Evolutionary conservation across 2,797 vertebrate genomes (phyloP), one percentile per base, ranked within the genome.

Genomic region (Phrynocephalus guinanensis): DNA sequence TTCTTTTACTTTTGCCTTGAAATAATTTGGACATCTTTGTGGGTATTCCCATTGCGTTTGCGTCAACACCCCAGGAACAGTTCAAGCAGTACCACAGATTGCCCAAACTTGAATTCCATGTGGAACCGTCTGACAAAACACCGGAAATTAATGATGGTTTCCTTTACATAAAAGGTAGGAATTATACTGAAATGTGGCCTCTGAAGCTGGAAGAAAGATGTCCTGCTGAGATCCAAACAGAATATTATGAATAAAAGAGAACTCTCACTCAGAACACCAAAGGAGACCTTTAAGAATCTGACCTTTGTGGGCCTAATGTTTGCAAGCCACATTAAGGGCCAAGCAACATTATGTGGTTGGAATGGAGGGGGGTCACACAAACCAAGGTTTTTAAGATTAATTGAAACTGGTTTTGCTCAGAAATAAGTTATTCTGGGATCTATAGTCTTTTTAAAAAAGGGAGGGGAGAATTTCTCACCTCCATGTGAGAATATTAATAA

Each of bases 171-270:
- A 85, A 81, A 16, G 60, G 44, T 24, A 76, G 73, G 22, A 8
- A 2, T 66, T 11, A 6, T 44, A 20, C 18, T n/a, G 7, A 76
- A 76, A n/a, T 38, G n/a, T 33, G 26, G n/a, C 52, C 44, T 26
- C 70, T 84, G 67, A 66, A 63, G 28, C 33, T 33, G 33, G 70
- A 85, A 73, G 70, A 70, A 80, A 88, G 48, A 13, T 11, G 2
- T n/a, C 87, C 87, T 88, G 68, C 87, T 56, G 83, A 68, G 87
- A 68, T 73, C 83, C 70, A 85, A 85, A 68, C 44, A 81, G 83
- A 81, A 81, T 84, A 85, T 88, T 67, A 75, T 38, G 85, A 76
- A 81, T 76, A 60, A 78, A 75, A 30, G 44, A 6, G 30, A 56
- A 68, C 33, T 26, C 87, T 80, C 70, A 73, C n/a, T 48, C n/a